A percentile compares a stretch with the other conserved stretches of the same genome.
phyloP scores from a whole-genome alignment of 2,797 vertebrate genomes.

The Mormyrus hasselquistii region DNA sequence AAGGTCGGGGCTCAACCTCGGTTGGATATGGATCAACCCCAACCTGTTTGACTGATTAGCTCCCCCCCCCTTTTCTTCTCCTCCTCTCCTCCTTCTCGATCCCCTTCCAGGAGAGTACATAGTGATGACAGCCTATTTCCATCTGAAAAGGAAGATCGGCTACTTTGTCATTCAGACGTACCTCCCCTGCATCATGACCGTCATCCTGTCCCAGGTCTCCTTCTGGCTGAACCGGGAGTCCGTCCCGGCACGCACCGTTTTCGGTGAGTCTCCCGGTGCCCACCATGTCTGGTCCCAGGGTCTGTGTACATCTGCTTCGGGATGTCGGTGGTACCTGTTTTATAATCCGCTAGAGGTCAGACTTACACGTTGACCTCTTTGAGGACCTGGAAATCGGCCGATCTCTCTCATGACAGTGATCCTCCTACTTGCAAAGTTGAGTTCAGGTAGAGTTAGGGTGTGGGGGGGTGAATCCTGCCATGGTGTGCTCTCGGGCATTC shows the following conservation, averaged over 20 bases:
- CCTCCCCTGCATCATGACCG: constrained; percentile 98
- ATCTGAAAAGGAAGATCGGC: constrained; percentile 98
- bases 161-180: constrained; percentile 99
- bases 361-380: too few relatives aligned
- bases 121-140: constrained; percentile 98
- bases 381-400: neutral
- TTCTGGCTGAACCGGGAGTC: constrained; percentile 99
- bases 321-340: too few relatives aligned
- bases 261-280: constrained; percentile 70
- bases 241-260: constrained; percentile 92
- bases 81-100: constrained; percentile 6
- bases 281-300: neutral
- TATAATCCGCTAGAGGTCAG: neutral
- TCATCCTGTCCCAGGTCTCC: constrained; percentile 97
- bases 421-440: neutral
- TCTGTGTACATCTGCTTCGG: neutral
- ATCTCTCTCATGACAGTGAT: neutral
- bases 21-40: neutral
- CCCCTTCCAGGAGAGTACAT: constrained; percentile 85
- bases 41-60: neutral
- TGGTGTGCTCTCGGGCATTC: neutral
- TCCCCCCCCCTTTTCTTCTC: neutral
- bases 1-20: neutral
- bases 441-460: neutral
- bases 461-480: neutral